Percentiles rank a stretch among this genome's conserved stretches.
These are phyloP conservation scores for Lissonota sp. DNA, from an alignment of 2,888 invertebrate species.

Conservation along the genomic window DNA sequence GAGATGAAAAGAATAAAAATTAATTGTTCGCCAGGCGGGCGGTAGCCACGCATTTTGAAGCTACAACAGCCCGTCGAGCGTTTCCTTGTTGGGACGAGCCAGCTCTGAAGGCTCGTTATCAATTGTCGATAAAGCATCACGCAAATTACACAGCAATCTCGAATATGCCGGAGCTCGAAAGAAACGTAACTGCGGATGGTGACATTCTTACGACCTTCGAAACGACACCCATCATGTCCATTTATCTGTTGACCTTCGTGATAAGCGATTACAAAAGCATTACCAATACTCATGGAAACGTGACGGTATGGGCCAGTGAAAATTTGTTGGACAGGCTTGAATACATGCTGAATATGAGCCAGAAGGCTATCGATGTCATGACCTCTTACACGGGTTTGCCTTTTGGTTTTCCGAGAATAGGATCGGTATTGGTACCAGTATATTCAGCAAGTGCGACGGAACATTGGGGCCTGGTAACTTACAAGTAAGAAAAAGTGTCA, in stretches of 20 bases:
- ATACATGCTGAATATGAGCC: constrained; percentile 91
- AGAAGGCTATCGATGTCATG: constrained; percentile 89
- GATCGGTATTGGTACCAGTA: constrained; percentile 95
- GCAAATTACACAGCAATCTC: constrained; percentile 81
- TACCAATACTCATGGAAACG: constrained; percentile 46
- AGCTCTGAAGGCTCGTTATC: constrained; percentile 87
- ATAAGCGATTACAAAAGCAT: constrained; percentile 85
- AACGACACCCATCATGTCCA: constrained; percentile 88
- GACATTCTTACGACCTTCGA: constrained; percentile 66
- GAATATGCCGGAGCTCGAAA: constrained; percentile 69
- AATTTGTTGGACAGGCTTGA: constrained; percentile 89
- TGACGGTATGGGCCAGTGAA: constrained; percentile 89
- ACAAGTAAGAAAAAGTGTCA: constrained; percentile 84
- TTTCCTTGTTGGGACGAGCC: constrained; percentile 93
- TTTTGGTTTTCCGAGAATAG: constrained; percentile 93
- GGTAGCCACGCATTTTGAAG: constrained; percentile 89
- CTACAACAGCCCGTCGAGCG: constrained; percentile 87
- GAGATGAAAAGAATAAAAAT: too few species aligned
- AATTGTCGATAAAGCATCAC: constrained; percentile 87
- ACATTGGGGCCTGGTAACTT: constrained; percentile 95
- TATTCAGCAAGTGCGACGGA: constrained; percentile 95
- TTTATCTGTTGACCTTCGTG: constrained; percentile 91
- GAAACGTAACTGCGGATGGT: constrained; percentile 47
- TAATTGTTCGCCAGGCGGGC: constrained; percentile 84
- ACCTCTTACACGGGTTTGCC: constrained; percentile 91